A percentile compares a stretch with the other conserved stretches of the same genome.
Evolutionary conservation across 2,113 vertebrate species (phyloP).

Genomic region (Rhadina sibilatrix): DNA sequence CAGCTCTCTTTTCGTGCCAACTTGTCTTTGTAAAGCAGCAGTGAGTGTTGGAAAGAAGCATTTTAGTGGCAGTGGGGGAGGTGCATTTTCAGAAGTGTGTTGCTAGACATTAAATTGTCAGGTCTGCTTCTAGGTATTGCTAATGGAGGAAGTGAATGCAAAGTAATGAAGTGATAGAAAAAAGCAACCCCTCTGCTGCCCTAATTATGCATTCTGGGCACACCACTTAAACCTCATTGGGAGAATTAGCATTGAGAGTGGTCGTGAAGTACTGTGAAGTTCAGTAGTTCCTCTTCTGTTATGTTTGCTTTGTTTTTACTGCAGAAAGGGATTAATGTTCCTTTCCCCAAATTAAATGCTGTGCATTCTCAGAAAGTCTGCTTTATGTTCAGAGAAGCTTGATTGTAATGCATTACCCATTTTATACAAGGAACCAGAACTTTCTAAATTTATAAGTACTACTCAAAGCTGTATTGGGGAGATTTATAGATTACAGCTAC

Average conservation of each 20-base stretch:
- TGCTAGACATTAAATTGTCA: conserved; percentile 20
- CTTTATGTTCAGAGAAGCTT: not conserved
- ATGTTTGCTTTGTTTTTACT: conserved; percentile 31
- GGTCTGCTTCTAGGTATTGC: conserved; percentile 38
- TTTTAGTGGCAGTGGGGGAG: not conserved
- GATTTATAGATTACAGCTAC: conserved; percentile 34
- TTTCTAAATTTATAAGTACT: not conserved
- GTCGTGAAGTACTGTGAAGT: not conserved
- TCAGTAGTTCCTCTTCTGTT: conserved; percentile 42
- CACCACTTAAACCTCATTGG: not conserved
- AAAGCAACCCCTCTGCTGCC: not conserved
- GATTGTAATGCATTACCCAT: not conserved
- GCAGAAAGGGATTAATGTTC: conserved; percentile 17
- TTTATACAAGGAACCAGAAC: not conserved
- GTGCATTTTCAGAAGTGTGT: not conserved
- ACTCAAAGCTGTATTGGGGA: not conserved
- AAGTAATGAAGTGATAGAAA: conserved; percentile 34
- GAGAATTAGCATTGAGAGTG: conserved; percentile 30
- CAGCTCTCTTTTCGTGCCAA: not conserved
- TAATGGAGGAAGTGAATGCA: conserved; percentile 52
- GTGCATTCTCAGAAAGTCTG: conserved; percentile 7
- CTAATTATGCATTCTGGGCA: conserved; percentile 39
- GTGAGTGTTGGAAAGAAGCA: not conserved
- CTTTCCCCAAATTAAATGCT: not conserved
- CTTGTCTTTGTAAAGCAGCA: not conserved